Conservation (phyloP, 1,140 invertebrate species). For the Zaprionus capensis region DNA sequence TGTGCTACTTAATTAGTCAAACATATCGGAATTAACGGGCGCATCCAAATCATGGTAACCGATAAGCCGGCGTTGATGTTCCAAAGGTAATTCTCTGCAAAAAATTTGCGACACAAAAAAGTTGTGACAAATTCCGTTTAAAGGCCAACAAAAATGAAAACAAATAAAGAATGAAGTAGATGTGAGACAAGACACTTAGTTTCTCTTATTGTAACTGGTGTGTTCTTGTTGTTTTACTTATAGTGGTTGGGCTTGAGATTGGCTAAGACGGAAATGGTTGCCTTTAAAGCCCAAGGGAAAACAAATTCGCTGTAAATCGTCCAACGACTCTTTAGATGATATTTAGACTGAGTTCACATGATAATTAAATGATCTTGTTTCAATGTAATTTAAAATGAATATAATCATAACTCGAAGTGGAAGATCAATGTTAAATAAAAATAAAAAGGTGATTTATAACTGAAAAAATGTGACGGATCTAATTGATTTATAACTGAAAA, state of each 20-base stretch:
- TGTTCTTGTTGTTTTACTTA: background rate
- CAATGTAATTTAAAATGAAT: background rate
- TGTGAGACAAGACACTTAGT: slow-evolving; percentile 28
- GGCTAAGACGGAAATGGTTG: slow-evolving; percentile 10
- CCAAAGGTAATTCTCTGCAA: slow-evolving; percentile 84
- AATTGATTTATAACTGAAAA: background rate
- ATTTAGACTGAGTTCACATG: background rate
- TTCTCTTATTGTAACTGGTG: background rate
- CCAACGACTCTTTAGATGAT: background rate
- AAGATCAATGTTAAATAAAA: background rate
- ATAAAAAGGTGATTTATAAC: background rate
- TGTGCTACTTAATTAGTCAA: slow-evolving; percentile 72
- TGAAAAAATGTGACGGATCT: background rate
- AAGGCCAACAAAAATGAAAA: slow-evolving; percentile 62
- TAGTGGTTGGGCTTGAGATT: background rate
- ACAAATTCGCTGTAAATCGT: background rate
- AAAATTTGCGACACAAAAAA: slow-evolving; percentile 83
- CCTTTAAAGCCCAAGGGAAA: slow-evolving; percentile 1
- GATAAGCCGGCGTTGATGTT: slow-evolving; percentile 84
- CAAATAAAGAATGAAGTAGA: slow-evolving; percentile 51
- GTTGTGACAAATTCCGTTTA: slow-evolving; percentile 77
- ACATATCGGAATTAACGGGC: slow-evolving; percentile 83
- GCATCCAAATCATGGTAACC: slow-evolving; percentile 85
- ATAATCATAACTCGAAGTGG: background rate
- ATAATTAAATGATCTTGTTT: background rate